These are phyloP conservation scores for Pyrocoelia pectoralis DNA, from an alignment of 2,888 invertebrate species.

Conservation along the genomic window DNA sequence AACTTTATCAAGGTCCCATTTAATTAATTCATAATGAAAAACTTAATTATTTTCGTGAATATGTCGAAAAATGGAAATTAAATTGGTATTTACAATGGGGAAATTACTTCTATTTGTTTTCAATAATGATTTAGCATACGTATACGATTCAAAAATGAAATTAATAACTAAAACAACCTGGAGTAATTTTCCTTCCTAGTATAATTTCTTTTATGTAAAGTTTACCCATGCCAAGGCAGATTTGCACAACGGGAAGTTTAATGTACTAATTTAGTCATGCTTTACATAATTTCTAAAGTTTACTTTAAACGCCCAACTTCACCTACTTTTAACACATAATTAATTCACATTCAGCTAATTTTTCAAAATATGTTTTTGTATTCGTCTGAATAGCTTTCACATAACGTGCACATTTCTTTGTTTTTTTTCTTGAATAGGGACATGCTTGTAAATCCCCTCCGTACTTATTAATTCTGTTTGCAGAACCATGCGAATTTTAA, in stretches of 20 bases:
- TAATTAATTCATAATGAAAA: too few relatives aligned
- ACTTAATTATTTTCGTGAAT: too few relatives aligned
- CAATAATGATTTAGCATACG: not conserved
- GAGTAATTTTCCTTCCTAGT: not conserved
- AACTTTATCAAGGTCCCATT: too few relatives aligned
- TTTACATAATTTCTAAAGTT: not conserved
- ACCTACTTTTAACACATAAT: not conserved
- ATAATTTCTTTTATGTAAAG: not conserved
- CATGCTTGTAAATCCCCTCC: not conserved
- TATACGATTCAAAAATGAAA: not conserved
- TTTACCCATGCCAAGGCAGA: not conserved
- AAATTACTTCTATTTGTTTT: not conserved
- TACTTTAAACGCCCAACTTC: not conserved
- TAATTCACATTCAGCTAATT: not conserved
- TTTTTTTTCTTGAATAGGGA: not conserved
- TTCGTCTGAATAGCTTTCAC: not conserved
- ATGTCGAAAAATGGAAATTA: not conserved
- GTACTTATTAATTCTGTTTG: slow-evolving; percentile 6
- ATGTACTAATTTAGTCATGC: not conserved
- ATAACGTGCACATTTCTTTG: not conserved
- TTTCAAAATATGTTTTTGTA: not conserved
- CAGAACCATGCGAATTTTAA: slow-evolving; percentile 5
- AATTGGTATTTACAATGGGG: not conserved
- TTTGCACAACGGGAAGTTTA: not conserved
- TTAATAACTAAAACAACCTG: not conserved